Evolutionary conservation across 2,888 invertebrate genomes (phyloP).

Genomic region (Stratiomys singularior): DNA sequence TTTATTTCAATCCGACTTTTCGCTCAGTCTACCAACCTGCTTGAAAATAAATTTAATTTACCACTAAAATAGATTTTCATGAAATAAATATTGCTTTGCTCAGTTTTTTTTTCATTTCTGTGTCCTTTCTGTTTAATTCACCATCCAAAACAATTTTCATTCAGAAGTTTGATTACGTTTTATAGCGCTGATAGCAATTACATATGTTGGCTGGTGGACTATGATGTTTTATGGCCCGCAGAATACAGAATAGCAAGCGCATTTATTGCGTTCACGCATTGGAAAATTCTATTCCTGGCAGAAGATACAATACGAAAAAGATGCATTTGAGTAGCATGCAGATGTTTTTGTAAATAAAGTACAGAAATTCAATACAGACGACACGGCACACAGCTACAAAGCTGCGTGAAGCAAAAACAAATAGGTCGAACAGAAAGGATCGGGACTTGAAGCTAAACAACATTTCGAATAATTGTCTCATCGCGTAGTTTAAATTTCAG

Average conservation of each 20-base stretch:
- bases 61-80: background rate
- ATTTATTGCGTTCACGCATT: background rate
- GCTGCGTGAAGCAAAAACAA: slow-evolving; percentile 13
- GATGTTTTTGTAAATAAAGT: slow-evolving; percentile 39
- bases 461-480: slow-evolving; percentile 43
- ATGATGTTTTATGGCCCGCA: background rate
- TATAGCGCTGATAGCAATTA: slow-evolving; percentile 16
- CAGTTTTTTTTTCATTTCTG: background rate
- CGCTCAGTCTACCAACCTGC: too few species aligned
- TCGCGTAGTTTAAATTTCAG: slow-evolving; percentile 32
- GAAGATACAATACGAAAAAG: background rate
- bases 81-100: background rate
- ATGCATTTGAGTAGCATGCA: slow-evolving; percentile 4
- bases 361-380: slow-evolving; percentile 3
- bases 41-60: background rate
- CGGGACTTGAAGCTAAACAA: background rate
- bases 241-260: background rate
- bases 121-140: background rate
- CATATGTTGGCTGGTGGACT: background rate
- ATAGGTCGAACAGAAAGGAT: background rate
- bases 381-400: background rate
- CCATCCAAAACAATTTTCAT: slow-evolving; percentile 40
- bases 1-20: too few species aligned
- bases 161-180: slow-evolving; percentile 40
- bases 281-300: slow-evolving; percentile 30